Percentiles rank a stretch among this genome's conserved stretches.
Conservation (phyloP, 2,797 vertebrate genomes). For the Clarias platycephalus region DNA sequence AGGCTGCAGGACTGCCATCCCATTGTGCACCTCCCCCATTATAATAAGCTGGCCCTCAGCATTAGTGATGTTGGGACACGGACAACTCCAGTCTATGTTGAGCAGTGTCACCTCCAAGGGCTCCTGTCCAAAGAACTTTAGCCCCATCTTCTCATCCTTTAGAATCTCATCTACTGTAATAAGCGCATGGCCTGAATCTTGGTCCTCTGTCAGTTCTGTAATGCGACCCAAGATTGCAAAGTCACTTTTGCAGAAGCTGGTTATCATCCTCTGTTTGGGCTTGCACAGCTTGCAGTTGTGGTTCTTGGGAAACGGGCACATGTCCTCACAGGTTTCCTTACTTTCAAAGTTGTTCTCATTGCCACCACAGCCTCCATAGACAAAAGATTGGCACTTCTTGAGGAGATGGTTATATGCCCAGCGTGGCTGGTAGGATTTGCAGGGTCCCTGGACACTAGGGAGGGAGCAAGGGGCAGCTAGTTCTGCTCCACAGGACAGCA, state of each 20-base stretch:
- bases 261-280: slow-evolving; percentile 89
- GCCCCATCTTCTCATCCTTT: slow-evolving; percentile 98
- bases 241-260: slow-evolving; percentile 94
- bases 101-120: slow-evolving; percentile 91
- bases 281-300: slow-evolving; percentile 89
- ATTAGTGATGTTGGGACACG: slow-evolving; percentile 89
- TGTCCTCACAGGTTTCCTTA: slow-evolving; percentile 90
- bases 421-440: slow-evolving; percentile 89
- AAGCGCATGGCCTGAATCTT: slow-evolving; percentile 88
- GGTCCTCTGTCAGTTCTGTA: slow-evolving; percentile 89
- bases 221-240: slow-evolving; percentile 92
- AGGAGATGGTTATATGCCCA: slow-evolving; percentile 89
- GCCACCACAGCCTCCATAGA: slow-evolving; percentile 91
- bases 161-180: slow-evolving; percentile 93
- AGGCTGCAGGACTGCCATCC: slow-evolving; percentile 92
- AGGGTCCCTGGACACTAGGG: slow-evolving; percentile 90
- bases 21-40: slow-evolving; percentile 94
- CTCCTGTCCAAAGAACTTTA: slow-evolving; percentile 91
- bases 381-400: slow-evolving; percentile 92
- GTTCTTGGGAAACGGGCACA: slow-evolving; percentile 89
- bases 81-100: slow-evolving; percentile 95
- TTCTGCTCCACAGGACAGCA: slow-evolving; percentile 87
- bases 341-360: slow-evolving; percentile 97
- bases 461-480: slow-evolving; percentile 85
- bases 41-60: slow-evolving; percentile 87